Evolutionary conservation across 2,888 invertebrate genomes (phyloP), one percentile per base, ranked within the genome.

Genomic region (Agrochola litura): DNA sequence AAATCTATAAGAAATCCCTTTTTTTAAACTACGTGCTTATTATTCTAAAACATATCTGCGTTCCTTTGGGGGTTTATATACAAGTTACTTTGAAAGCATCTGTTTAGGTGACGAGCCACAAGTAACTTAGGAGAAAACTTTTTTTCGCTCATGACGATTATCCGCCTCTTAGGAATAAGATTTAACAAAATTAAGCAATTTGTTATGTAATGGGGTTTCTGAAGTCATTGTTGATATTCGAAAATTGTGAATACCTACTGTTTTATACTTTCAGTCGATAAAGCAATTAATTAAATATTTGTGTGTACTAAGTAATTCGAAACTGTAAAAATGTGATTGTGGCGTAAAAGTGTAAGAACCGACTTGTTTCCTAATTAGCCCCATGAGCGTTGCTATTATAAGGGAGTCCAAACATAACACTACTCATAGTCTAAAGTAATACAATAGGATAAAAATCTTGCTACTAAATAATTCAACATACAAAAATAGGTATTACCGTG

Each of bases 121-220:
- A 77, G 81, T 85, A 86, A 83, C 82, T 86, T 88, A 88, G 79
- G 81, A 80, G 69, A 83, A 86, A 86, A 84, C 76, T 82, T 91
- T 90, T 89, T 92, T 92, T 92, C 92, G 95, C 94, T 94, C 95
- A 94, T 91, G 93, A 94, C 91, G 91, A 93, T 91, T 93, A 93
- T 95, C 95, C 95, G 95, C 95, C 95, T 95, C 94, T 92, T 95
- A 95, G 94, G 89, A 90, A 90, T 94, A 94, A 95, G 94, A 92
- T 90, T 92, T 92, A 93, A 89, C 89, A 90, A 91, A 90, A 89
- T 86, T 91, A 90, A 91, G 89, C 86, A 90, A 89, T 90, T 90
- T 87, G 79, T 84, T 87, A 83, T 79, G 60, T 86, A 85, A 84
- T 82, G 83, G 67, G 79, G 73, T 85, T 79, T 81, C 82, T 77